These are phyloP conservation scores for Drosophila miranda DNA, from an alignment of 1,140 invertebrate species.

Conservation along the genomic window DNA sequence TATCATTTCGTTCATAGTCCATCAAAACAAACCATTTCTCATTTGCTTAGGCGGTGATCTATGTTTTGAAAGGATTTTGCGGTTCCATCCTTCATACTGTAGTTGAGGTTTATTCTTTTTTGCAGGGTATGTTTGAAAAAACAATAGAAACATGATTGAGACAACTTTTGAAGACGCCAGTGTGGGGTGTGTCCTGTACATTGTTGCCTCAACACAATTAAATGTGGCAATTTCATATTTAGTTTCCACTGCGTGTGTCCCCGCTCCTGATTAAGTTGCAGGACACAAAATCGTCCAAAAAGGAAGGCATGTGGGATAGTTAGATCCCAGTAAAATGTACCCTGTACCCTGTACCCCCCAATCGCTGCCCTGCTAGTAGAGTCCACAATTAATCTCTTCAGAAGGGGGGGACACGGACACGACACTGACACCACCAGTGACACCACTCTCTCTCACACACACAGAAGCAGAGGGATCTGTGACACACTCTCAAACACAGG, in stretches of 20 bases:
- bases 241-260: constrained; percentile 33
- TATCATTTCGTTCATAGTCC: neutral
- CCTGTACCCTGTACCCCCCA: constrained; percentile 11
- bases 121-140: neutral
- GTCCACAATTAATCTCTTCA: constrained; percentile 50
- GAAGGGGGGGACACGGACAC: neutral
- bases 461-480: neutral
- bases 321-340: neutral
- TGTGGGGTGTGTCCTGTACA: constrained; percentile 19
- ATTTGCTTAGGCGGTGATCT: too few relatives aligned
- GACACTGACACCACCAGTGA: constrained; percentile 11
- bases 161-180: constrained; percentile 9
- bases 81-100: too few relatives aligned
- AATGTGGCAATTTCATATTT: constrained; percentile 72
- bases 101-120: neutral
- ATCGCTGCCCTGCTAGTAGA: constrained; percentile 32
- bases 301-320: neutral
- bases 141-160: constrained; percentile 5
- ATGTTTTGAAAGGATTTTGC: too few relatives aligned
- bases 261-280: constrained; percentile 39
- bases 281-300: constrained; percentile 10
- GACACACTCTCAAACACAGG: too few relatives aligned
- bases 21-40: neutral
- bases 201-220: constrained; percentile 63
- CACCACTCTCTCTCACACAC: constrained; percentile 5